Percentiles rank a stretch among this genome's conserved stretches.
Conservation (phyloP, 2,888 invertebrate genomes). For the Torymus tubicola region DNA sequence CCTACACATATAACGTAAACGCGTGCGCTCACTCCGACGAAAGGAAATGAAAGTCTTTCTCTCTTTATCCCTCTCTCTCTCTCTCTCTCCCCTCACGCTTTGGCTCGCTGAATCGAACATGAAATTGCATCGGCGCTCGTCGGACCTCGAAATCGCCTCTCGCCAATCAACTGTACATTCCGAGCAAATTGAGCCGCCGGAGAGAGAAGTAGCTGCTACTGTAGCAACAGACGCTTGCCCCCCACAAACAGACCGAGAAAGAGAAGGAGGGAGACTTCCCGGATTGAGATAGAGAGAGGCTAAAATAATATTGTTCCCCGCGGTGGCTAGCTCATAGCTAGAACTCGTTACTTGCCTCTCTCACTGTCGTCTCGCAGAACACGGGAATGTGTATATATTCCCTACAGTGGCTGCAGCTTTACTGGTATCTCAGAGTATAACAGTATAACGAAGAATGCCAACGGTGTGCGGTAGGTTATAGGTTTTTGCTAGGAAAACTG, state of each 20-base stretch:
- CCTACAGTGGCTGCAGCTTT: no score
- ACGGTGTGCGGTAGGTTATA: no score
- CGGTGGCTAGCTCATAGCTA: not conserved
- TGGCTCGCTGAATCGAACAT: constrained; percentile 17
- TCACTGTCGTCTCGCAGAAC: no score
- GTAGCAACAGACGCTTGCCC: constrained; percentile 4
- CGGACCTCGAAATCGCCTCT: constrained; percentile 43
- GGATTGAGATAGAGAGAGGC: constrained; percentile 63
- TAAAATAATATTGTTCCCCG: constrained; percentile 67
- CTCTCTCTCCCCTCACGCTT: no score
- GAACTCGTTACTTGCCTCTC: no score
- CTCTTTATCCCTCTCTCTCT: not conserved
- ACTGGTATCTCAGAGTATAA: no score
- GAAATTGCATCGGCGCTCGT: constrained; percentile 37
- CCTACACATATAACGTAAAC: no score
- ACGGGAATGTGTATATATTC: no score
- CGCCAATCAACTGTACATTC: constrained; percentile 50
- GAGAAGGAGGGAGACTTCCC: constrained; percentile 59
- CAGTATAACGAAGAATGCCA: no score
- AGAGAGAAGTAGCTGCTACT: not conserved
- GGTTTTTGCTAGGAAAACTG: no score
- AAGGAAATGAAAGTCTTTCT: constrained; percentile 35
- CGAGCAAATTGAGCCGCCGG: constrained; percentile 46
- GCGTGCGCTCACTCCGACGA: not conserved
- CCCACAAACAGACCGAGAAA: constrained; percentile 18